phyloP scores from a whole-genome alignment of 2,113 vertebrate genomes.

The Corythornis cristatus region DNA sequence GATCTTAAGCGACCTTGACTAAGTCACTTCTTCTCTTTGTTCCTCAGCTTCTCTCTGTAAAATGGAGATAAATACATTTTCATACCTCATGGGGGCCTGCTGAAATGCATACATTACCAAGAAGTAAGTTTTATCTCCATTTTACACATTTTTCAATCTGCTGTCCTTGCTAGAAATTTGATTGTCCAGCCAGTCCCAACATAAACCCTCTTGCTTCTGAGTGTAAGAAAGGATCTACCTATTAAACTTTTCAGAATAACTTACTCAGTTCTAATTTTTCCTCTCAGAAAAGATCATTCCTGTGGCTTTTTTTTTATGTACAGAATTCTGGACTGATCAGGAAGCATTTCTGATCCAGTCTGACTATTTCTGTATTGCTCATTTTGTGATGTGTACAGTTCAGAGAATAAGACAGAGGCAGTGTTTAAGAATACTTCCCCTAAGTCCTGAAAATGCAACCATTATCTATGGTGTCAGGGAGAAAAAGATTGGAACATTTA shows the following conservation, averaged over 20 bases:
- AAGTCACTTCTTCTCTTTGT: constrained; percentile 51
- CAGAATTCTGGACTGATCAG: not conserved
- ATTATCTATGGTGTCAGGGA: not conserved
- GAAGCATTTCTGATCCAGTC: not conserved
- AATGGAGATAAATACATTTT: constrained; percentile 63
- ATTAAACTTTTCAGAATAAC: not conserved
- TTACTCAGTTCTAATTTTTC: not conserved
- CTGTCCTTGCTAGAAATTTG: constrained; percentile 46
- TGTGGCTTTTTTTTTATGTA: not conserved
- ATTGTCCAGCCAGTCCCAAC: not conserved
- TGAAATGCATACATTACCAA: constrained; percentile 52
- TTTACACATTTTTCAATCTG: constrained; percentile 44
- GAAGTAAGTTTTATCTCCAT: constrained; percentile 41
- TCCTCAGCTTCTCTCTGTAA: constrained; percentile 51
- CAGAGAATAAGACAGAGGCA: not conserved
- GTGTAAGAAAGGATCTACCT: not conserved
- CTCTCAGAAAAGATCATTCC: not conserved
- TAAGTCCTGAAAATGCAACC: not conserved
- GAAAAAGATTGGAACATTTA: constrained; percentile 27
- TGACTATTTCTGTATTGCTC: not conserved
- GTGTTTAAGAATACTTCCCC: not conserved
- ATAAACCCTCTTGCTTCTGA: not conserved
- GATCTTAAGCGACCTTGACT: constrained; percentile 35
- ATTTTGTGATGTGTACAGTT: not conserved
- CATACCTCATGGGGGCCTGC: constrained; percentile 42